These are phyloP conservation scores for Rhincodon typus DNA, from an alignment of 2,797 vertebrate genomes.

Conservation along the genomic window DNA sequence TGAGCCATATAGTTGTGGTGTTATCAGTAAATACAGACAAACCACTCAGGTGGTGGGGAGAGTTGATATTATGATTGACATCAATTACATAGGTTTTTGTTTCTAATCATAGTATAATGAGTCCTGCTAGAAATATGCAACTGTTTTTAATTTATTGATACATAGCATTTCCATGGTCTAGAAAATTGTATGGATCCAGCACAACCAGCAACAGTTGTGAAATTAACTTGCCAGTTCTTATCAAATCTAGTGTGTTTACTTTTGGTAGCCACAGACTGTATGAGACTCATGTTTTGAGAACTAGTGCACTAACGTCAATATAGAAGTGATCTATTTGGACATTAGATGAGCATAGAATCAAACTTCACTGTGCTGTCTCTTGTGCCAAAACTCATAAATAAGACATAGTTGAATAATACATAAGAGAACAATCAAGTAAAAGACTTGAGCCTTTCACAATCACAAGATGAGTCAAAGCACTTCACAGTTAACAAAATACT, in stretches of 20 bases:
- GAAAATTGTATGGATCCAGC: not conserved
- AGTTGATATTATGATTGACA: not conserved
- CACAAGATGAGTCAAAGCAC: not conserved
- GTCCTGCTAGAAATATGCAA: not conserved
- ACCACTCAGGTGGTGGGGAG: too few relatives aligned
- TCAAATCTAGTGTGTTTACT: not conserved
- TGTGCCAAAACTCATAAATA: not conserved
- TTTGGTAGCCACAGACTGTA: not conserved
- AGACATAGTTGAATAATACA: not conserved
- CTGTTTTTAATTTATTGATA: not conserved
- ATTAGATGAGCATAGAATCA: not conserved
- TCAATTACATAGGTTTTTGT: not conserved
- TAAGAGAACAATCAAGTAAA: not conserved
- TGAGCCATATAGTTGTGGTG: too few relatives aligned
- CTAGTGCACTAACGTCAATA: not conserved
- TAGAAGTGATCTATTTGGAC: not conserved
- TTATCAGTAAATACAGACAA: too few relatives aligned
- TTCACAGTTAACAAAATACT: not conserved
- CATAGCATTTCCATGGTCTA: not conserved
- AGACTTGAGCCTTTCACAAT: not conserved
- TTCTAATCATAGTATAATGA: not conserved
- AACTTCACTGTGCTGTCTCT: not conserved
- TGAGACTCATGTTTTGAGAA: not conserved
- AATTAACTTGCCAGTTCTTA: not conserved
- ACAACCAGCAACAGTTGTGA: not conserved